Percentiles rank a stretch among this genome's conserved stretches.
These are phyloP conservation scores for Xanthia togata DNA, from an alignment of 2,888 invertebrate genomes.

Conservation along the genomic window DNA sequence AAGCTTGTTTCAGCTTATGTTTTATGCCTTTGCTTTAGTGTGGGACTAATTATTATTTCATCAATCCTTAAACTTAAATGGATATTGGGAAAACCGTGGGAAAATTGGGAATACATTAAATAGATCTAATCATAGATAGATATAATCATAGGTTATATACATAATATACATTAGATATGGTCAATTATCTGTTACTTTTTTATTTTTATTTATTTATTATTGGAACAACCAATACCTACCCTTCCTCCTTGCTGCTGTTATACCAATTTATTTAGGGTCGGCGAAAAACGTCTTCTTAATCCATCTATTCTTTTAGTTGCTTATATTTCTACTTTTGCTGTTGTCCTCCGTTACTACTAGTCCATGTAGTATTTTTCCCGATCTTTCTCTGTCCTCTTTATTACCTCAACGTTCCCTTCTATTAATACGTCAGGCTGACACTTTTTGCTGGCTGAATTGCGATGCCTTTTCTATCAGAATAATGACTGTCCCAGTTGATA, in stretches of 20 bases:
- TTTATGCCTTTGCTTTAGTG: neutral
- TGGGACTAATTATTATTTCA: neutral
- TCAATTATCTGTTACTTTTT: too few relatives aligned
- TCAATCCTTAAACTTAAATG: neutral
- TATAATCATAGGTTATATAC: too few relatives aligned
- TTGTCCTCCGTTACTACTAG: neutral
- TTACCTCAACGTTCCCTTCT: neutral
- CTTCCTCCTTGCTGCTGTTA: too few relatives aligned
- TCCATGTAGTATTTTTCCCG: neutral
- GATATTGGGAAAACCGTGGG: neutral
- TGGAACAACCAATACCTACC: neutral
- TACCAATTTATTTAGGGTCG: too few relatives aligned
- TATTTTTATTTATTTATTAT: neutral
- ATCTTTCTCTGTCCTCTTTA: neutral
- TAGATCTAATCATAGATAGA: too few relatives aligned
- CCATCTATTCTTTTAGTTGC: neutral
- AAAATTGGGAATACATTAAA: too few relatives aligned
- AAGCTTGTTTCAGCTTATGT: neutral
- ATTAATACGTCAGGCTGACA: neutral
- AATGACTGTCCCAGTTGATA: slow-evolving; percentile 45
- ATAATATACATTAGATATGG: too few relatives aligned
- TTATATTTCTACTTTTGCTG: rapidly evolving
- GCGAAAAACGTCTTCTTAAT: too few relatives aligned
- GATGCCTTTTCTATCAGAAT: slow-evolving; percentile 46
- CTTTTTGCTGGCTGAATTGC: neutral